Evolutionary conservation across 2,888 invertebrate species (phyloP).

Genomic region (Diplolepis rosae): DNA sequence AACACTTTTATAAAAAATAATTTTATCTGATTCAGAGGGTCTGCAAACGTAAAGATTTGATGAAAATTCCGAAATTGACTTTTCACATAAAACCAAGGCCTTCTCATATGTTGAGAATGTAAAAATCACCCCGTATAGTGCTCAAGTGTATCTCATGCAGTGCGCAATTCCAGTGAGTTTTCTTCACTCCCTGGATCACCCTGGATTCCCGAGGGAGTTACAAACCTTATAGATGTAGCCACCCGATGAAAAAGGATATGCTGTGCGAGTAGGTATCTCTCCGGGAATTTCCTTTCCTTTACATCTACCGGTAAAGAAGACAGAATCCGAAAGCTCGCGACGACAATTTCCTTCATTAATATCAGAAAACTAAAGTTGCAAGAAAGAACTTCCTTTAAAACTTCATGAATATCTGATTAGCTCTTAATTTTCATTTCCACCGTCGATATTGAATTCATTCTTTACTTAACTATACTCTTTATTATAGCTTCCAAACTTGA

Average conservation of each 20-base stretch:
- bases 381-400: slow-evolving; percentile 24
- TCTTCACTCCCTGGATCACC: too few species aligned
- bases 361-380: slow-evolving; percentile 48
- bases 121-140: too few species aligned
- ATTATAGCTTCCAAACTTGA: background rate
- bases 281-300: background rate
- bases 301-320: slow-evolving; percentile 15
- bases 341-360: slow-evolving; percentile 45
- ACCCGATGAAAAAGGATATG: slow-evolving; percentile 45
- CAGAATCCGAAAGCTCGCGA: slow-evolving; percentile 45
- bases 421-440: background rate
- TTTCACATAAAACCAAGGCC: too few species aligned
- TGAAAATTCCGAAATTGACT: too few species aligned
- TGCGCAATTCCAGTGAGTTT: background rate
- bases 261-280: slow-evolving; percentile 42
- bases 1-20: too few species aligned
- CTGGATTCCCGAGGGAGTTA: slow-evolving; percentile 35
- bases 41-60: too few species aligned
- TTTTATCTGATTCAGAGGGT: too few species aligned
- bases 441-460: background rate
- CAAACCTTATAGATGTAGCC: slow-evolving; percentile 44
- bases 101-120: too few species aligned
- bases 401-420: background rate
- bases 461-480: background rate
- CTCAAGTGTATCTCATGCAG: background rate